Base-by-base conservation (phyloP, 1,140 invertebrate genomes). In the Zaprionus vittiger region DNA sequence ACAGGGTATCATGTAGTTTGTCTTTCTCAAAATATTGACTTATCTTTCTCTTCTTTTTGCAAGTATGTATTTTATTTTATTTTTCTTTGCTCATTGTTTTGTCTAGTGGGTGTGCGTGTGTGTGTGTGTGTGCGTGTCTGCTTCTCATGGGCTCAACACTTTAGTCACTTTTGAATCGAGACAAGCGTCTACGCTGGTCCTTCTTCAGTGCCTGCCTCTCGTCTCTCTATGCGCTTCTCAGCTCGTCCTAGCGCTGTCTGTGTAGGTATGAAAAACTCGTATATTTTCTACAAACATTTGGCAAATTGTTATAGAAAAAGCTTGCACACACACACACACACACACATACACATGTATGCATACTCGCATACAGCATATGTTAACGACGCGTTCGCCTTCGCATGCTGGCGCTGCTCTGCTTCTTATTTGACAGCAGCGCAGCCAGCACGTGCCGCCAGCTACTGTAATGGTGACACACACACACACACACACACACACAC, bases 221-320 rank as follows among this genome's bases (percentile, higher is more conserved):
- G 60, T 11, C 60, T 22, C 61, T 9, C 20, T 22, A 22, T 22
- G 20, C 31, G 15, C n/a, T 59, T 22, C 31, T 5, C 44, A 49
- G 60, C 47, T 31, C 26, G 9, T 31, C 26, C 49, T 62, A 11
- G 47, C 28, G 52, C 41, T 37, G 5, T 34, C 62, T 72, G 22
- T 75, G 20, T 60, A 61, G 66, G 69, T 66, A 73, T 59, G 77
- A 73, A 84, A 70, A 84, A 79, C 82, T 85, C 69, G 68, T 76
- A 73, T 77, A 77, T 85, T 79, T 86, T 79, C 73, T 24, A 77
- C 79, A 82, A 82, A 80, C 72, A 82, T 86, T 86, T 82, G 79
- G 65, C 76, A 86, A 86, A 86, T 82, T 86, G 68, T 86, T 86
- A 86, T 82, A 82, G 79, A 86, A 86, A 73, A 74, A 64, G 72